phyloP scores from a whole-genome alignment of 2,888 invertebrate species.

The Arctia plantaginis region DNA sequence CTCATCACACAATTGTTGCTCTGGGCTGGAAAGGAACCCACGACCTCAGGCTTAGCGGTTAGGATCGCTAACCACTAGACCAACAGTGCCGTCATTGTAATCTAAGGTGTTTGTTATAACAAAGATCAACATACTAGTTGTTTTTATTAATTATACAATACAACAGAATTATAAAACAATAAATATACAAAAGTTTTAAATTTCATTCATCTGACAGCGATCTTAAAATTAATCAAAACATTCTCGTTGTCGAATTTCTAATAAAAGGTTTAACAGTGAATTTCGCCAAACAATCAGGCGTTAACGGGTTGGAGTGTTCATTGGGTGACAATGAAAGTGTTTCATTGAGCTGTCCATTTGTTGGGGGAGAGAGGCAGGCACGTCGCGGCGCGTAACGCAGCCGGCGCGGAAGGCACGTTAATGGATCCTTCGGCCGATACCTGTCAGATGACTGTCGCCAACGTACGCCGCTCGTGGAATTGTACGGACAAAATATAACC shows the following conservation, averaged over 20 bases:
- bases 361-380: slow-evolving; percentile 45
- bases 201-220: slow-evolving; percentile 24
- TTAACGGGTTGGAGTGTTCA: slow-evolving; percentile 53
- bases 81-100: no score
- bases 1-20: no score
- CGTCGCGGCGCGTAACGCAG: slow-evolving; percentile 58
- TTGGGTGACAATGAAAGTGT: slow-evolving; percentile 62
- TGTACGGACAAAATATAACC: slow-evolving; percentile 49
- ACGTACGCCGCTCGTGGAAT: slow-evolving; percentile 57
- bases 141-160: slow-evolving; percentile 5
- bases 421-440: slow-evolving; percentile 70
- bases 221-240: slow-evolving; percentile 46
- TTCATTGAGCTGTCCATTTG: slow-evolving; percentile 66
- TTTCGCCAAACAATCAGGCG: slow-evolving; percentile 50
- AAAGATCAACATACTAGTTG: neutral
- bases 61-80: no score
- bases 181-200: neutral
- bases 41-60: no score
- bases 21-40: no score
- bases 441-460: slow-evolving; percentile 79
- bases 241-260: slow-evolving; percentile 44
- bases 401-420: slow-evolving; percentile 68
- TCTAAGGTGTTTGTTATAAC: neutral
- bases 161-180: neutral
- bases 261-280: slow-evolving; percentile 50